These are phyloP conservation scores for Sinocyclocheilus anophthalmus DNA, from an alignment of 2,113 vertebrate species.

Conservation along the genomic window DNA sequence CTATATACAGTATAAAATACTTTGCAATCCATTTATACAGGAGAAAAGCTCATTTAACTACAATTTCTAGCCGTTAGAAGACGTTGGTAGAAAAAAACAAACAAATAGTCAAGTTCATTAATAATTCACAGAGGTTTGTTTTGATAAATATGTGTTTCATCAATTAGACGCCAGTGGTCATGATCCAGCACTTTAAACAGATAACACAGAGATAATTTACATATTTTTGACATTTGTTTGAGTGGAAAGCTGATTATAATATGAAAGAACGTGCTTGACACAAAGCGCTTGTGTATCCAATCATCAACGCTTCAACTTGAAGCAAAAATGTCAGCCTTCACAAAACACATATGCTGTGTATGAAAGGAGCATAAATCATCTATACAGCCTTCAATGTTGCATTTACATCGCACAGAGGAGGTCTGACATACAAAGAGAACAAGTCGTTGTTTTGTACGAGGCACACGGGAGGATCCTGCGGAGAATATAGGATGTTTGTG, in stretches of 20 bases:
- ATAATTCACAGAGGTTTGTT: slow-evolving; percentile 23
- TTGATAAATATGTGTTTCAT: slow-evolving; percentile 32
- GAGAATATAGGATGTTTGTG: slow-evolving; percentile 24
- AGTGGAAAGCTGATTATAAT: slow-evolving; percentile 43
- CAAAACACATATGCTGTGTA: slow-evolving; percentile 47
- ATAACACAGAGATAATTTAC: slow-evolving; percentile 38
- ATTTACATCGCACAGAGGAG: slow-evolving; percentile 4
- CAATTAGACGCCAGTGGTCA: slow-evolving; percentile 26
- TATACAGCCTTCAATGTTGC: slow-evolving; percentile 17
- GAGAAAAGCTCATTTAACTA: not conserved
- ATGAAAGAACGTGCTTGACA: slow-evolving; percentile 34
- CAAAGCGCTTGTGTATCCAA: slow-evolving; percentile 15
- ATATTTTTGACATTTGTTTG: slow-evolving; percentile 47
- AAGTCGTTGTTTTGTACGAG: slow-evolving; percentile 16
- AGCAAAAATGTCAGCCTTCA: slow-evolving; percentile 30
- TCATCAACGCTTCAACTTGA: slow-evolving; percentile 18
- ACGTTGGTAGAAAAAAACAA: not conserved
- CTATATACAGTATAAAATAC: not conserved
- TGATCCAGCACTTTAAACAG: slow-evolving; percentile 10
- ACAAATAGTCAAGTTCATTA: slow-evolving; percentile 10
- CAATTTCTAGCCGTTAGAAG: not conserved
- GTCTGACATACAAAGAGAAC: slow-evolving; percentile 23
- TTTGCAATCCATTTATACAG: not conserved
- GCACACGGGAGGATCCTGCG: not conserved
- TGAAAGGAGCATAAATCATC: slow-evolving; percentile 55